Percentiles rank a stretch among this genome's conserved stretches.
Evolutionary conservation across 1,140 invertebrate genomes (phyloP).

Genomic region (Cataglyphis hispanica): DNA sequence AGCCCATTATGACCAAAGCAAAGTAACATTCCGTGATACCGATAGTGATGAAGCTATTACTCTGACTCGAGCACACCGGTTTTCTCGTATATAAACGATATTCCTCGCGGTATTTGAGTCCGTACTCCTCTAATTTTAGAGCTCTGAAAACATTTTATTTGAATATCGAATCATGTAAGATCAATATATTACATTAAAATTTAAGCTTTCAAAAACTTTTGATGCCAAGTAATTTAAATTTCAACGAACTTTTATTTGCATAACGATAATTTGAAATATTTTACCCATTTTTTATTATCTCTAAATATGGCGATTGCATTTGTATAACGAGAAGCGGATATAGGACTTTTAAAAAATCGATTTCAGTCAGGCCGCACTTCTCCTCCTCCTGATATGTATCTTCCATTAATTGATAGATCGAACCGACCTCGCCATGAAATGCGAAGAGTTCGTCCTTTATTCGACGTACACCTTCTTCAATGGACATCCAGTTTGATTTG

Average conservation of each 20-base stretch:
- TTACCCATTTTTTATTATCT: slow-evolving; percentile 89
- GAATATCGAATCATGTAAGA: too few species aligned
- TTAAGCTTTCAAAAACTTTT: too few species aligned
- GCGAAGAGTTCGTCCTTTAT: slow-evolving; percentile 89
- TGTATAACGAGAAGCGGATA: slow-evolving; percentile 88
- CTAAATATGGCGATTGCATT: slow-evolving; percentile 88
- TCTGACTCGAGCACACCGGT: slow-evolving; percentile 86
- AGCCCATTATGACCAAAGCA: slow-evolving; percentile 76
- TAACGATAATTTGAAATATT: neutral
- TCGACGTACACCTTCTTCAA: slow-evolving; percentile 88
- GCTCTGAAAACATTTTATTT: slow-evolving; percentile 81
- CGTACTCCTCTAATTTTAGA: slow-evolving; percentile 88
- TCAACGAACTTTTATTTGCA: neutral
- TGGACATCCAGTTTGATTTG: slow-evolving; percentile 85
- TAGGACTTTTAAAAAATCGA: slow-evolving; percentile 88
- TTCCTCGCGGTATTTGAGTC: slow-evolving; percentile 87
- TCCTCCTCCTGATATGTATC: slow-evolving; percentile 89
- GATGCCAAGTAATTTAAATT: too few species aligned
- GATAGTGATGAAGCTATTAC: slow-evolving; percentile 87
- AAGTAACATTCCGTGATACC: slow-evolving; percentile 88
- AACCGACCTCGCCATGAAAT: slow-evolving; percentile 89
- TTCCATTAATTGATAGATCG: slow-evolving; percentile 88
- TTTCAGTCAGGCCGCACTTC: slow-evolving; percentile 89
- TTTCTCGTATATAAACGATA: slow-evolving; percentile 88
- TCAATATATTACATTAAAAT: too few species aligned